Evolutionary conservation across 1,140 invertebrate genomes (phyloP).

Genomic region (Drosophila suzukii): DNA sequence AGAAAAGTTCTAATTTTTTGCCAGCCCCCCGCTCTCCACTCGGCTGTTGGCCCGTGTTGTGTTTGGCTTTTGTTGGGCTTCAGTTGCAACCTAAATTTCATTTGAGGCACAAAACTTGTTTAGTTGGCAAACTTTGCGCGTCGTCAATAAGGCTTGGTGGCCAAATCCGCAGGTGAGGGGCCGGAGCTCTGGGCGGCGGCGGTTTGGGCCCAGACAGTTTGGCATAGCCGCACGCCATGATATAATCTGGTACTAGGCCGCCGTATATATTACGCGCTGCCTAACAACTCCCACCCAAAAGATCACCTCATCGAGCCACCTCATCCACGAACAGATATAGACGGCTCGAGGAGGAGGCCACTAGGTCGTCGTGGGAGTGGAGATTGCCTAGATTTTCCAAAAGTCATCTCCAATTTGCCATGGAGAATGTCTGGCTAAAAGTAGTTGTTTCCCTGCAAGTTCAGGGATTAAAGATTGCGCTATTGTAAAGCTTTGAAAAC

Average conservation of each 20-base stretch:
- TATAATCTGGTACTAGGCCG: conserved; percentile 64
- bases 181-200: conserved; percentile 3
- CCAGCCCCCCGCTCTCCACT: conserved; percentile 18
- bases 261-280: conserved; percentile 70
- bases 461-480: conserved; percentile 12
- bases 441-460: conserved; percentile 9
- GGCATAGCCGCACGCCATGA: conserved; percentile 68
- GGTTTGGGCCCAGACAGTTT: conserved; percentile 59
- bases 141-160: conserved; percentile 75
- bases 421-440: conserved; percentile 20
- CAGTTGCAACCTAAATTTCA: conserved; percentile 83
- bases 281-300: conserved; percentile 26
- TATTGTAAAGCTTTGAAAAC: background rate
- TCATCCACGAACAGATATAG: conserved; percentile 25
- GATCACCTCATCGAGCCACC: conserved; percentile 7
- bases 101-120: conserved; percentile 82
- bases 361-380: conserved; percentile 20
- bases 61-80: conserved; percentile 80
- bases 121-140: conserved; percentile 83
- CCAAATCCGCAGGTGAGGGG: conserved; percentile 12
- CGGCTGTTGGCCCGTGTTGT: conserved; percentile 61
- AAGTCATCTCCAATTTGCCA: conserved; percentile 39
- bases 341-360: conserved; percentile 17
- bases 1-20: conserved; percentile 80
- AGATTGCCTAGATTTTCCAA: conserved; percentile 12